Base-by-base conservation (phyloP, 2,113 vertebrate species). In the Illadopsis cleaveri region DNA sequence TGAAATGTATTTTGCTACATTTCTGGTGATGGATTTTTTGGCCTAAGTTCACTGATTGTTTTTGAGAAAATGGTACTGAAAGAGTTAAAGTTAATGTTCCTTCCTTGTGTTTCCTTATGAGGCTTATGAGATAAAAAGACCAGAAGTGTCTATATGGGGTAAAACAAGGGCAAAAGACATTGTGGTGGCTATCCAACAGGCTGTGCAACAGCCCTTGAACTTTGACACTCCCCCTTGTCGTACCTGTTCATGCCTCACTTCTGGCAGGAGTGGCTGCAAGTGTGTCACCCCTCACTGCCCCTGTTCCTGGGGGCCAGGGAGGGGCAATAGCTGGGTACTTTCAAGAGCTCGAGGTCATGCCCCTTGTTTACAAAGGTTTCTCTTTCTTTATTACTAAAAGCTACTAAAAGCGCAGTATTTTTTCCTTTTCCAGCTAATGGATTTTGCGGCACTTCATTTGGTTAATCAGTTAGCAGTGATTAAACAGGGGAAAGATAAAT, bases 391-490 rank as follows among this genome's bases (percentile, higher is more conserved):
- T 73, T 62, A 4, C 1, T 86, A 48, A 73, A 86, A 75, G 60
- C 42, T 47, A 42, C 44, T 45, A 20, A 45, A 45, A 45, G 33
- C 9, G 1, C 42, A 76, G 44, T 33, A 58, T 91, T 68, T 45
- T 94, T 70, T 90, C 28, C 47, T 75, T 86, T 94, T 62, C 33
- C 54, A 80, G 54, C 70, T 70, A 90, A 57, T 69, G 71, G 57
- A 48, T 87, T 88, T 94, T n/a, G 78, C 86, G 58, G 79, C 90
- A 83, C 75, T 94, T 82, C 38, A 47, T 86, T 51, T 83, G 68
- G 94, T 96, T 96, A 95, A 96, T 97, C 79, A 97, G 93, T 96
- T 92, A 94, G 92, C 94, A 86, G 51, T 75, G 88, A 88, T 95
- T 95, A 97, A 96, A 90, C 64, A 96, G 47, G 51, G 71, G 71